These are phyloP conservation scores for Carassius auratus DNA, from an alignment of 2,113 vertebrate species.

Conservation along the genomic window DNA sequence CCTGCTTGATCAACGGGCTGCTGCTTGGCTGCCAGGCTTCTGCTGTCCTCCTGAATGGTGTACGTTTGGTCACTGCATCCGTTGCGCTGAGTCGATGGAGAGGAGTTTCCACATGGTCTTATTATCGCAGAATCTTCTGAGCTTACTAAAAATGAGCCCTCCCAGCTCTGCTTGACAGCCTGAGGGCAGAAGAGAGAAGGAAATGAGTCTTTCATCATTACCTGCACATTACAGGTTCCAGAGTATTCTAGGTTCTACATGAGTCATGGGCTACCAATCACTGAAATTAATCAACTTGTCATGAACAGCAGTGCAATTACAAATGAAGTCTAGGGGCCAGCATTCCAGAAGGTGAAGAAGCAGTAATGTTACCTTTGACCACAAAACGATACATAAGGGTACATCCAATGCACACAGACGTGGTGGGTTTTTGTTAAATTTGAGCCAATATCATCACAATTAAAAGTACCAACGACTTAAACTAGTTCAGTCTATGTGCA, in stretches of 20 bases:
- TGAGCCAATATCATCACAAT: too few species aligned
- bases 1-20: slow-evolving; percentile 84
- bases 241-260: neutral
- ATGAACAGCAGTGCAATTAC: neutral
- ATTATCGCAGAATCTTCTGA: slow-evolving; percentile 72
- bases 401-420: too few species aligned
- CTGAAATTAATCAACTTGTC: neutral
- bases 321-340: neutral
- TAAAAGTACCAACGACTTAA: too few species aligned
- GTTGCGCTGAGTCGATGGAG: slow-evolving; percentile 78
- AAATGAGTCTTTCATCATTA: neutral
- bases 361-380: neutral
- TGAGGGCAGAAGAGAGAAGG: slow-evolving; percentile 61
- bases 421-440: too few species aligned
- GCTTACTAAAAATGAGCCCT: slow-evolving; percentile 75
- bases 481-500: too few species aligned
- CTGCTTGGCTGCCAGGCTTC: slow-evolving; percentile 73
- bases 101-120: slow-evolving; percentile 74
- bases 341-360: neutral
- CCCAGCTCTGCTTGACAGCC: slow-evolving; percentile 76
- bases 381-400: too few species aligned
- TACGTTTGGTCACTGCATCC: slow-evolving; percentile 68
- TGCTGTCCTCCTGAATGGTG: slow-evolving; percentile 64
- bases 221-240: neutral
- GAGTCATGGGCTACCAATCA: neutral